Evolutionary conservation across 2,888 invertebrate genomes (phyloP), one percentile per base, ranked within the genome.

Genomic region (Clusia tigrina): DNA sequence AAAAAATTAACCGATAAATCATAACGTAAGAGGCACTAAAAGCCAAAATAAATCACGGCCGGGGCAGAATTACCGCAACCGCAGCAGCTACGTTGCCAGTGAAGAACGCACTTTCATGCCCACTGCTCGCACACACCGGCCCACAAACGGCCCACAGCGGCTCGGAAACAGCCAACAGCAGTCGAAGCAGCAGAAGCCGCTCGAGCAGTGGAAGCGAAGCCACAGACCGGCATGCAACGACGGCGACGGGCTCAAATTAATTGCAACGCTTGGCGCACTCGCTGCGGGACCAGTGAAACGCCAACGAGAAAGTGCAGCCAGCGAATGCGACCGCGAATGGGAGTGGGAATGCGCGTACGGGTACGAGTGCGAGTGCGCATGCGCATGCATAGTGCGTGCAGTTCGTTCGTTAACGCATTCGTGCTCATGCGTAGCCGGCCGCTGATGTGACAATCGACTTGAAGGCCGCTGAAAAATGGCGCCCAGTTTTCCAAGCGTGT

Each of bases 1-100:
- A 58, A 24, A 17, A 3, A 38, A 20, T 12, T 38, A 42, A 23
- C 42, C 65, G 67, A 74, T 74, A 76, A 76, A 74, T 76, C 73
- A 76, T 73, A 74, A 76, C 74, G 71, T 69, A 73, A 76, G 70
- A 73, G 71, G 67, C 73, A 74, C 76, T 74, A 73, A 74, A 74
- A 74, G 73, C 71, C 68, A 74, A 76, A 71, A 74, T 76, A 74
- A 74, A 74, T 76, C 74, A 74, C 67, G 52, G 17, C n/a, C 48
- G 48, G 6, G 6, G 48, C 32, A 32, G 6, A 32, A 32, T 12
- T 12, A 32, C 32, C 32, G 32, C 32, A 32, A 53, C 24, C 20
- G 23, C 12, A 53, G 10, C 53, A 24, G 24, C 24, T 15, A 2
- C 25, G 24, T 15, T n/a, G n/a, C n/a, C n/a, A n/a, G n/a, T n/a